Percentiles rank a stretch among this genome's conserved stretches.
Conservation (phyloP, 2,888 invertebrate species). For the Bhutanitis thaidina region DNA sequence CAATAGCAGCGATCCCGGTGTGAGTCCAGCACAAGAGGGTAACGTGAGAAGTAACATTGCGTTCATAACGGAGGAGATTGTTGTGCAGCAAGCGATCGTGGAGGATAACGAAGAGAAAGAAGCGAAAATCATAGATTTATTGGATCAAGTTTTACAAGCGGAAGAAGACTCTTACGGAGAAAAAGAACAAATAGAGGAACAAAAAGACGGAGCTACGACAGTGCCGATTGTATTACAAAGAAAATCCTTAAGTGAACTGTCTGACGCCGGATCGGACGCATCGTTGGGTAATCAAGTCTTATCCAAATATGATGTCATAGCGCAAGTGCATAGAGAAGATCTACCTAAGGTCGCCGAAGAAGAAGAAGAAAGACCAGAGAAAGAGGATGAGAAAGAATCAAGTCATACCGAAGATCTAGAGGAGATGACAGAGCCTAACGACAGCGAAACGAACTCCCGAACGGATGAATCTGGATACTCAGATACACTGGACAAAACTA, state of each 20-base stretch:
- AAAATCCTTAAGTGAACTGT: conserved; percentile 62
- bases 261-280: conserved; percentile 68
- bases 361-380: conserved; percentile 54
- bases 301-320: conserved; percentile 79
- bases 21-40: conserved; percentile 34
- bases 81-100: conserved; percentile 49
- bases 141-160: conserved; percentile 72
- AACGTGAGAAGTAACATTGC: conserved; percentile 32
- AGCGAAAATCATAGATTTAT: conserved; percentile 69
- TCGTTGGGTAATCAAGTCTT: conserved; percentile 63
- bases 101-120: conserved; percentile 68
- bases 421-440: conserved; percentile 55
- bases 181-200: conserved; percentile 48
- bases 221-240: conserved; percentile 44
- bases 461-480: conserved; percentile 74
- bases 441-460: conserved; percentile 62
- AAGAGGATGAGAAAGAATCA: conserved; percentile 26
- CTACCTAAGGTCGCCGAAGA: conserved; percentile 61
- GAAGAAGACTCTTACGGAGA: conserved; percentile 70
- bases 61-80: conserved; percentile 46
- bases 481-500: conserved; percentile 60
- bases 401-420: conserved; percentile 38
- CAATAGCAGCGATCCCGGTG: conserved; percentile 25
- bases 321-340: conserved; percentile 79
- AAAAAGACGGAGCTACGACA: conserved; percentile 27